phyloP scores from a whole-genome alignment of 2,113 vertebrate genomes.

The Cebus imitator region DNA sequence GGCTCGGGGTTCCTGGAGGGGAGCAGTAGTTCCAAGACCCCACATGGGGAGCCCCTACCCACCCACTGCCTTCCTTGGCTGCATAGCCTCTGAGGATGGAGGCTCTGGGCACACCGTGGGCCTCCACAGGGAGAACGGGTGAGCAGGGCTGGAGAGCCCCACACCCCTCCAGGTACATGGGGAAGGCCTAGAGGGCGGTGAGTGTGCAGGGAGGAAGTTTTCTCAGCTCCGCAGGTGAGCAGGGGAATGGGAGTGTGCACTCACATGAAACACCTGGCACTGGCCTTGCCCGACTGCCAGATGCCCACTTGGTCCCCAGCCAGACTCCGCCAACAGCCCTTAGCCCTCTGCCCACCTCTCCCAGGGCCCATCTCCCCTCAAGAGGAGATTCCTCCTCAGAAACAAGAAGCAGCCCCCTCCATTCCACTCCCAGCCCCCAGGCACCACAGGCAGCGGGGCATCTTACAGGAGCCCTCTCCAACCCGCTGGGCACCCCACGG shows the following conservation, averaged over 20 bases:
- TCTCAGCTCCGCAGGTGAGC: background rate
- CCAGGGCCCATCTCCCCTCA: background rate
- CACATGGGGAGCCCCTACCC: background rate
- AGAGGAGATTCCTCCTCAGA: background rate
- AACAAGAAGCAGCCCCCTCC: background rate
- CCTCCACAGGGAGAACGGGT: background rate
- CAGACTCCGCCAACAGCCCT: background rate
- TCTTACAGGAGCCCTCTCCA: background rate
- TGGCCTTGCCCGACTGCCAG: background rate
- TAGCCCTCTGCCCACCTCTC: background rate
- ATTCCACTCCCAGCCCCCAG: background rate
- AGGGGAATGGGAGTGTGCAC: background rate
- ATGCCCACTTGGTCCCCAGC: background rate
- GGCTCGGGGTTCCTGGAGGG: background rate
- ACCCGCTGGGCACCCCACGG: rapidly evolving
- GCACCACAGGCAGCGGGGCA: rapidly evolving
- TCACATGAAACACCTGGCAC: background rate
- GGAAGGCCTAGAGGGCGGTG: too few relatives aligned
- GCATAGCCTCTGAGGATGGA: background rate
- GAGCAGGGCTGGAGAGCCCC: background rate
- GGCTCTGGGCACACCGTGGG: background rate
- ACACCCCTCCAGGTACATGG: too few relatives aligned
- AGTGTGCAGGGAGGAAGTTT: background rate
- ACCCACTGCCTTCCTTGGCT: background rate
- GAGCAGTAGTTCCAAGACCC: background rate